Evolutionary conservation across 2,888 invertebrate species (phyloP).

Genomic region (Coleophora deauratella): DNA sequence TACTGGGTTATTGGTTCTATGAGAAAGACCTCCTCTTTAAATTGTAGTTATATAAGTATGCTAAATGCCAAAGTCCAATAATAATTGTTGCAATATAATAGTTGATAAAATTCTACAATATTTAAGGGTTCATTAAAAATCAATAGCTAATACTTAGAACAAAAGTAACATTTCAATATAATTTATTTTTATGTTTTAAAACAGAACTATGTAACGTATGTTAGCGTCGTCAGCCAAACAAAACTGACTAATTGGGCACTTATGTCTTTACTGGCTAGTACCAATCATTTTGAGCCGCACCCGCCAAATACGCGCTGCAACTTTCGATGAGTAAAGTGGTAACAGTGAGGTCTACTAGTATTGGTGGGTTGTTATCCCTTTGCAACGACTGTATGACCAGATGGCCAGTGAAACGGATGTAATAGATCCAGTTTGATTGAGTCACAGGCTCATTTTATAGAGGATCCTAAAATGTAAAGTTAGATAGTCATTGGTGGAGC

Average conservation of each 20-base stretch:
- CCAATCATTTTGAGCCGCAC: neutral
- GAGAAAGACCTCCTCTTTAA: no score
- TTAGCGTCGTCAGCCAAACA: slow-evolving; percentile 24
- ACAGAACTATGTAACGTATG: slow-evolving; percentile 18
- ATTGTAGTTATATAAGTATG: no score
- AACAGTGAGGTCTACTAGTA: neutral
- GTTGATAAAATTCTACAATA: no score
- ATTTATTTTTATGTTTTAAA: slow-evolving; percentile 20
- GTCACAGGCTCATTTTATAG: neutral
- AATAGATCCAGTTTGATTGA: slow-evolving; percentile 13
- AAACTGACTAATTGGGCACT: slow-evolving; percentile 35
- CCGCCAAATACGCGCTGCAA: neutral
- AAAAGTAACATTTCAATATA: no score
- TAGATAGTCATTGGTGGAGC: no score
- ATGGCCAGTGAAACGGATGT: slow-evolving; percentile 16
- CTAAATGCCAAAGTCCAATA: no score
- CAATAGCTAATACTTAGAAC: no score
- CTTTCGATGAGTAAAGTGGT: neutral
- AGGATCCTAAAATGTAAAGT: no score
- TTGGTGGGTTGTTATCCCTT: slow-evolving; percentile 21
- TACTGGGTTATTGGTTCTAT: no score
- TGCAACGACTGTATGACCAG: slow-evolving; percentile 24
- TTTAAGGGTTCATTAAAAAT: no score
- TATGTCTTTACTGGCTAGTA: slow-evolving; percentile 26
- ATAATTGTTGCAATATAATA: no score